Evolutionary conservation across 2,797 vertebrate species (phyloP).

Genomic region (Melanotaenia nigrans): DNA sequence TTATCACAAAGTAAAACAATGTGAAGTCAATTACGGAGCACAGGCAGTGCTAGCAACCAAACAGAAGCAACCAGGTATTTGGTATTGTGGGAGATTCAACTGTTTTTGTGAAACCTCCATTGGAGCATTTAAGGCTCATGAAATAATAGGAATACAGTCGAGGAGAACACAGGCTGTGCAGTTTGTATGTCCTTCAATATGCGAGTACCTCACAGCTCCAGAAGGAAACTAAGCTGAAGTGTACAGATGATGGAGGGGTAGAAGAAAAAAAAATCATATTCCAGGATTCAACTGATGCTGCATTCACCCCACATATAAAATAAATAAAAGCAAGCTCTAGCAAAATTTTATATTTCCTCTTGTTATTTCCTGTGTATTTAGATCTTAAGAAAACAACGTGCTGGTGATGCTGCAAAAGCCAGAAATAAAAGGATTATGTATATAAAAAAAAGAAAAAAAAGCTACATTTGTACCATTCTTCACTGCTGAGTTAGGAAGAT

Average conservation of each 20-base stretch:
- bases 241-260: slow-evolving; percentile 26
- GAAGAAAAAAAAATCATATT: slow-evolving; percentile 36
- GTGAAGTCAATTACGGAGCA: slow-evolving; percentile 74
- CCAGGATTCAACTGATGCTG: slow-evolving; percentile 54
- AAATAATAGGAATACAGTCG: slow-evolving; percentile 56
- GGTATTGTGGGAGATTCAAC: slow-evolving; percentile 81
- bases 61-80: slow-evolving; percentile 76
- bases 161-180: slow-evolving; percentile 73
- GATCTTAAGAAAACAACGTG: slow-evolving; percentile 34
- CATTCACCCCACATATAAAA: slow-evolving; percentile 44
- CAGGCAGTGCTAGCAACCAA: slow-evolving; percentile 49
- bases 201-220: slow-evolving; percentile 70
- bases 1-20: slow-evolving; percentile 76
- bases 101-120: slow-evolving; percentile 32
- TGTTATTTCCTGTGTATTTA: slow-evolving; percentile 17
- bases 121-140: slow-evolving; percentile 45
- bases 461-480: slow-evolving; percentile 81
- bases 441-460: slow-evolving; percentile 19
- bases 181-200: slow-evolving; percentile 75
- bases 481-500: slow-evolving; percentile 68
- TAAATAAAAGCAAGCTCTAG: slow-evolving; percentile 42
- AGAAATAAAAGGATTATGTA: slow-evolving; percentile 2
- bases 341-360: not conserved
- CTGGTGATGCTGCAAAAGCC: slow-evolving; percentile 50
- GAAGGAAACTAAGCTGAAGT: slow-evolving; percentile 44